phyloP scores from a whole-genome alignment of 1,140 invertebrate genomes.

The Micrasema longulum region DNA sequence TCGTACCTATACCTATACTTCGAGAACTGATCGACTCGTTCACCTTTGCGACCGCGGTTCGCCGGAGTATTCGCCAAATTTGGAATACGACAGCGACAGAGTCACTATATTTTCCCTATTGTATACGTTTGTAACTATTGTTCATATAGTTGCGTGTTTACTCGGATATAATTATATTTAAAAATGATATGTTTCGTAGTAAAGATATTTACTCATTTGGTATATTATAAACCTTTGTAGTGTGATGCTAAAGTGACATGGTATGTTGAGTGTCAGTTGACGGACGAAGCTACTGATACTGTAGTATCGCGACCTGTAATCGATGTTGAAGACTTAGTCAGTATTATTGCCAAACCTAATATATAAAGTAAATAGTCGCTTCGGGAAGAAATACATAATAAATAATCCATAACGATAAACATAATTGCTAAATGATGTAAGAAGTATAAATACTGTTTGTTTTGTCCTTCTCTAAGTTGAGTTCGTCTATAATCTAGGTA shows the following conservation, averaged over 20 bases:
- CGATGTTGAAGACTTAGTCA: conserved; percentile 28
- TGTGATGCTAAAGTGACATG: conserved; percentile 35
- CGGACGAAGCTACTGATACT: conserved; percentile 14
- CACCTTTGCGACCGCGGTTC: conserved; percentile 14
- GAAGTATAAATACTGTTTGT: conserved; percentile 1
- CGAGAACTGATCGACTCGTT: conserved; percentile 23
- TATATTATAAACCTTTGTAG: conserved; percentile 33
- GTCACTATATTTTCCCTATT: conserved; percentile 35
- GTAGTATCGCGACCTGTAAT: conserved; percentile 11
- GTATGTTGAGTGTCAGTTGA: neutral
- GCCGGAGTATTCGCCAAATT: conserved; percentile 29
- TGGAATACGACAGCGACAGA: conserved; percentile 29
- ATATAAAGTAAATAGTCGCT: conserved; percentile 18
- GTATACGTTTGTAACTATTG: conserved; percentile 45
- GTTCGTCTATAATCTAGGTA: conserved; percentile 15
- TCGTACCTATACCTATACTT: neutral
- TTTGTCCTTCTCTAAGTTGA: conserved; percentile 17
- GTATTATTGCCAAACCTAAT: conserved; percentile 20
- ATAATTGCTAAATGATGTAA: conserved; percentile 35
- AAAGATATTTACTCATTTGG: conserved; percentile 40
- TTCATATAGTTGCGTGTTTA: conserved; percentile 36
- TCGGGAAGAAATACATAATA: conserved; percentile 23
- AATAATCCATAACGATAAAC: conserved; percentile 32
- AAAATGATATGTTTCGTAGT: conserved; percentile 34
- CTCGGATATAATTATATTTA: conserved; percentile 32